Evolutionary conservation across 1,140 invertebrate species (phyloP).

Genomic region (Drosophila nikananu): DNA sequence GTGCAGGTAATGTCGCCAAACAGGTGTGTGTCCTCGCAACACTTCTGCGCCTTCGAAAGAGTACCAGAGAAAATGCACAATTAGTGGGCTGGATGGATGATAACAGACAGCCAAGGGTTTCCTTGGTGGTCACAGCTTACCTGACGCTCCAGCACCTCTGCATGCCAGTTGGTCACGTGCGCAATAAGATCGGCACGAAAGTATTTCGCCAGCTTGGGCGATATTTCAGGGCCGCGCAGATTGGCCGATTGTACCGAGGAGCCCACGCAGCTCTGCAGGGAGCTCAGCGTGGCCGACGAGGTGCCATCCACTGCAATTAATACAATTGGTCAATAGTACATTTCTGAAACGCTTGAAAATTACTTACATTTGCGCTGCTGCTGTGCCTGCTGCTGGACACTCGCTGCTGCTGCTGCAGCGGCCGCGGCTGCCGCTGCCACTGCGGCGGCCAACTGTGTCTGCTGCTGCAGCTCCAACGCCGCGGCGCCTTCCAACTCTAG

Average conservation of each 20-base stretch:
- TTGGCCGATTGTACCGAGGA: constrained; percentile 77
- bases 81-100: constrained; percentile 3
- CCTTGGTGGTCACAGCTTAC: constrained; percentile 86
- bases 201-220: constrained; percentile 95
- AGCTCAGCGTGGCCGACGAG: constrained; percentile 74
- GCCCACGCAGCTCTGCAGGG: constrained; percentile 81
- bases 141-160: constrained; percentile 96
- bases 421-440: constrained; percentile 54
- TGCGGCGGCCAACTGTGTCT: constrained; percentile 50
- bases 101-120: not conserved
- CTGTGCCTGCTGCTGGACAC: constrained; percentile 61
- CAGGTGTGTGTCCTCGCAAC: constrained; percentile 93
- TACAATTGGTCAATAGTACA: not conserved
- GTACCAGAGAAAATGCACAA: constrained; percentile 9
- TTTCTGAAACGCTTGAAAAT: not conserved
- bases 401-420: constrained; percentile 48
- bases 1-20: constrained; percentile 95
- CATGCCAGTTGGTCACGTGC: constrained; percentile 96
- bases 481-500: constrained; percentile 85
- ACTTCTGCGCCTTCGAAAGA: constrained; percentile 90
- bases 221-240: constrained; percentile 89
- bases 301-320: constrained; percentile 71
- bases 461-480: constrained; percentile 72
- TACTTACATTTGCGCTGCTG: constrained; percentile 86
- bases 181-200: constrained; percentile 95